phyloP scores from a whole-genome alignment of 2,888 invertebrate genomes.

The Danaus chrysippus region DNA sequence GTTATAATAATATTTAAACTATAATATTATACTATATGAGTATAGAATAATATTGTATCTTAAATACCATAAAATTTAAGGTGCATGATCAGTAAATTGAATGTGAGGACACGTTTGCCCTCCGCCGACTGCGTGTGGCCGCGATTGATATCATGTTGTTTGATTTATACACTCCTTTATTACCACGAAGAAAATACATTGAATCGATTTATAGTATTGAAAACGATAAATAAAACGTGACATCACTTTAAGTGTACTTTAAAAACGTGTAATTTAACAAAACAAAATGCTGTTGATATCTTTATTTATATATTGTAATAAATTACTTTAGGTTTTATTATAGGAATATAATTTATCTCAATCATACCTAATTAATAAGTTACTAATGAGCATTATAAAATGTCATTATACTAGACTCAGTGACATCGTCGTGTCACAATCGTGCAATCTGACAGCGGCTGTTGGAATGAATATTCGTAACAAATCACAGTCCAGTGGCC shows the following conservation, averaged over 20 bases:
- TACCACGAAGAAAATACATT: slow-evolving; percentile 2
- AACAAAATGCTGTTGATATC: too few species aligned
- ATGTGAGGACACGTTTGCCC: slow-evolving; percentile 10
- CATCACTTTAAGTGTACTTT: neutral
- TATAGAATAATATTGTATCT: too few species aligned
- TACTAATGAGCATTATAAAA: slow-evolving; percentile 11
- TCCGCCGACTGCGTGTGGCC: slow-evolving; percentile 28
- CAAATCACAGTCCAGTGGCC: slow-evolving; percentile 73
- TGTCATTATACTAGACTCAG: slow-evolving; percentile 34
- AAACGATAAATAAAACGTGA: neutral
- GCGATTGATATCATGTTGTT: slow-evolving; percentile 20
- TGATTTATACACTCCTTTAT: slow-evolving; percentile 23
- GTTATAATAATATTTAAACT: too few species aligned
- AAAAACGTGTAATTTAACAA: too few species aligned
- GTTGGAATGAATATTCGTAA: slow-evolving; percentile 76
- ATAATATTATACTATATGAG: too few species aligned
- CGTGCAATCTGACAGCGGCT: slow-evolving; percentile 71
- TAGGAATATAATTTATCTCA: neutral
- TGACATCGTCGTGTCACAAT: slow-evolving; percentile 70
- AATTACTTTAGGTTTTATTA: too few species aligned
- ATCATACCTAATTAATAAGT: slow-evolving; percentile 16
- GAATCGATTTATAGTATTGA: neutral
- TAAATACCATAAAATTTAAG: neutral
- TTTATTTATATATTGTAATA: too few species aligned
- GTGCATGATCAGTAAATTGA: neutral